Evolutionary conservation across 1,140 invertebrate genomes (phyloP), one percentile per base, ranked within the genome.

Genomic region (Cataglyphis hispanica): DNA sequence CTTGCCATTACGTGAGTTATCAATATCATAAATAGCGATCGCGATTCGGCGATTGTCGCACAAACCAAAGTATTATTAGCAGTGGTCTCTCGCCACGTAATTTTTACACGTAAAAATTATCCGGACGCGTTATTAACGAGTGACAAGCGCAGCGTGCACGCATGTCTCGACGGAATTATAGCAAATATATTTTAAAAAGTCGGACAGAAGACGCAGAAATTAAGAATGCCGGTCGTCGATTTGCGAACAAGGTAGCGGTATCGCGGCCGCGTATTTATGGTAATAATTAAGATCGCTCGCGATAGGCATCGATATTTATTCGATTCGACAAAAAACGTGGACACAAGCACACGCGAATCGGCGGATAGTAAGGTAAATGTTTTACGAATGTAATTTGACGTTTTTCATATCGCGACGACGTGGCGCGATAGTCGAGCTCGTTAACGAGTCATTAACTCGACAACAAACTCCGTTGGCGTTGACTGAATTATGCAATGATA

Each of bases 201-300:
- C 37, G 16, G 31, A 31, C 40, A n/a, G n/a, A n/a, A n/a, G n/a
- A n/a, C n/a, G 60, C 75, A 13, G 16, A 61, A 40, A 53, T 75
- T 10, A 60, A 37, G 27, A 25, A 69, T 43, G 69, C 69, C 67
- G 25, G 6, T 5, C 34, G 64, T 69, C 66, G 78, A 72, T 70
- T 40, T 43, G 66, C 53, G 67, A 70, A 37, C 70, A 53, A 64
- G 72, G 58, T 50, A 27, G 58, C 69, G 40, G n/a, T n/a, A 76
- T 84, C 70, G 43, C 43, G 43, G 40, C 25, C 78, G 78, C 31
- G 50, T 25, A 25, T 27, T 46, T 37, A 31, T 7, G 27, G 13
- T 40, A 84, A 84, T 84, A 84, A 84, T 84, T 84, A 84, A 84
- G 72, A 84, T 84, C 72, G 76, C 72, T 19, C 31, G 43, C 81